Evolutionary conservation across 2,797 vertebrate species (phyloP), one percentile per base, ranked within the genome.

Genomic region (Xerus rutilus): DNA sequence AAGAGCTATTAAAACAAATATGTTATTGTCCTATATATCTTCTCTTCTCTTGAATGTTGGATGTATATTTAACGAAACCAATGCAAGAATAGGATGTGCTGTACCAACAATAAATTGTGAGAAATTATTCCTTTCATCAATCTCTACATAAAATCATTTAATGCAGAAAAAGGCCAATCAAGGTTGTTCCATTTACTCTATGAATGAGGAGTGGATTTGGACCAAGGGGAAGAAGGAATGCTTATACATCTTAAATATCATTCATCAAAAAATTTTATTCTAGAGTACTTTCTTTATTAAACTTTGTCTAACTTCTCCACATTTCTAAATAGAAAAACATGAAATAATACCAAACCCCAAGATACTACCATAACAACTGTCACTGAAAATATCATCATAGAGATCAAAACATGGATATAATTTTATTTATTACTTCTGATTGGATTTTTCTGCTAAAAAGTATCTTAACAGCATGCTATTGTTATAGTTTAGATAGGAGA

Each of bases 61-160:
- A 78, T 95, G 39, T 10, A 70, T 83, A 88, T 96, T 72, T 96
- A 97, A 96, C 90, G 73, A 94, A 92, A 49, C n/a, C 35, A 78
- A 59, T 73, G 91, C 59, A 54, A 88, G 17, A 39, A 65, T 43
- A 74, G 17, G 14, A 89, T 87, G 14, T 77, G 39, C 77, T 76
- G 10, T 82, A 79, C 15, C 81, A 82, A 93, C 77, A 96, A 93
- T 92, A 92, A 93, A 95, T 89, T 91, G 5, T 35, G 86, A 18
- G 9, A 91, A 88, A 76, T 67, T 57, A 49, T 94, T 91, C 30
- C 77, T 93, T 84, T 96, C 30, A 83, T 83, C 72, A 72, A n/a
- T 54, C 23, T 39, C 59, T 32, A 86, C 76, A 67, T 57, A 93
- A 81, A 83, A 78, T 89, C 47, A 57, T 64, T 74, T 91, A 77